These are phyloP conservation scores for Ethmia dodecea DNA, from an alignment of 2,888 invertebrate genomes.

Conservation along the genomic window DNA sequence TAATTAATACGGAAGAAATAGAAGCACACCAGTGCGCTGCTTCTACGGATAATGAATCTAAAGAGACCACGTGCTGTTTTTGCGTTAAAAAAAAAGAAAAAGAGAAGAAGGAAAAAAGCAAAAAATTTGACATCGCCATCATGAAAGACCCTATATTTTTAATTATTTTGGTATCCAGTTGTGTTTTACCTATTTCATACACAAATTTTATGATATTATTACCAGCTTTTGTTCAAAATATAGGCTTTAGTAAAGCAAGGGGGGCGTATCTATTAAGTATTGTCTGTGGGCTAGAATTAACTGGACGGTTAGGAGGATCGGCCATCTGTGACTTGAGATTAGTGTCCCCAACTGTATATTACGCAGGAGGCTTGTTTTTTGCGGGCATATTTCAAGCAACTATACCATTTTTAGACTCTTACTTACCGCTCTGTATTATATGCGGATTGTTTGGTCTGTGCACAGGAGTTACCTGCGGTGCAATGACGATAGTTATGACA, in stretches of 20 bases:
- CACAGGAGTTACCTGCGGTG: slow-evolving; percentile 90
- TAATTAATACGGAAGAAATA: too few relatives aligned
- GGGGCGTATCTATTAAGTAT: slow-evolving; percentile 87
- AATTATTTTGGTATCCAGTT: slow-evolving; percentile 88
- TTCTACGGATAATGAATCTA: too few relatives aligned
- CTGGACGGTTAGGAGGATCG: slow-evolving; percentile 91
- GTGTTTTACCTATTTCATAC: slow-evolving; percentile 91
- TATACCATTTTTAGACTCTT: slow-evolving; percentile 82
- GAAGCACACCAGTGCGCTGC: too few relatives aligned
- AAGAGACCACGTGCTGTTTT: too few relatives aligned
- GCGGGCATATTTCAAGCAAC: slow-evolving; percentile 85
- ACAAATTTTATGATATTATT: slow-evolving; percentile 92
- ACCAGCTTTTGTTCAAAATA: slow-evolving; percentile 84
- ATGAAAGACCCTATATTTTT: slow-evolving; percentile 90
- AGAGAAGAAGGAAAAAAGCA: too few relatives aligned
- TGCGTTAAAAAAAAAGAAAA: too few relatives aligned
- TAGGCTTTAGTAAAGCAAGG: slow-evolving; percentile 83
- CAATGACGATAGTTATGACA: slow-evolving; percentile 92
- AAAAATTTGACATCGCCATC: too few relatives aligned
- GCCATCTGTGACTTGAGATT: slow-evolving; percentile 87
- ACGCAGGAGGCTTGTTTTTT: slow-evolving; percentile 86
- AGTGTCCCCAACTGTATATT: slow-evolving; percentile 89
- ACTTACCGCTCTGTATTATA: slow-evolving; percentile 80
- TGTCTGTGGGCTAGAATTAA: slow-evolving; percentile 87
- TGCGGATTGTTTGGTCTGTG: slow-evolving; percentile 89